A percentile compares a stretch with the other conserved stretches of the same genome.
These are phyloP conservation scores for Acleris emargana DNA, from an alignment of 2,888 invertebrate species.

Conservation along the genomic window DNA sequence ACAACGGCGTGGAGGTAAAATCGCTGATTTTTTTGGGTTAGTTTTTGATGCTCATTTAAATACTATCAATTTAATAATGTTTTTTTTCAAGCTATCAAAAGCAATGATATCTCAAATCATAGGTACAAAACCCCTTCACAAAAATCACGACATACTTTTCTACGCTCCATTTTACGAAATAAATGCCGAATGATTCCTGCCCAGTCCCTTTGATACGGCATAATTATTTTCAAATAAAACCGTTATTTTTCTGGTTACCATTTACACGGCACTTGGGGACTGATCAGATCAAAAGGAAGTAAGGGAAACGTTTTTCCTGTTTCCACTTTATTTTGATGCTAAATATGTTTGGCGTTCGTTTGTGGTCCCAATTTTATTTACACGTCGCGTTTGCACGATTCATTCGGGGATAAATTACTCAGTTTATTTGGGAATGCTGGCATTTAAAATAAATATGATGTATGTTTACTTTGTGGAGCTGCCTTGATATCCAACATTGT, in stretches of 20 bases:
- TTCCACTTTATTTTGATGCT: constrained; percentile 11
- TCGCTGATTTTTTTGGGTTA: too few species aligned
- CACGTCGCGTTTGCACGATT: background rate
- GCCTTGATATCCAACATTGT: too few species aligned
- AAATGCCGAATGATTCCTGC: background rate
- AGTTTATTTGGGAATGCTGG: constrained; percentile 5
- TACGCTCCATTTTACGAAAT: too few species aligned
- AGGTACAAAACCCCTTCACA: too few species aligned
- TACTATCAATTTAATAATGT: too few species aligned
- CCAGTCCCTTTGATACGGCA: background rate
- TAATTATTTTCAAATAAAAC: background rate
- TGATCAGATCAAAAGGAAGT: constrained; percentile 20
- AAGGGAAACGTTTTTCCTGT: background rate
- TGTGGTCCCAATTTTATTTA: constrained; percentile 10
- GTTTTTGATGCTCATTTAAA: too few species aligned
- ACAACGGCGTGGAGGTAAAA: too few species aligned
- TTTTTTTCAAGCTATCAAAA: too few species aligned
- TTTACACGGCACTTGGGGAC: constrained; percentile 8
- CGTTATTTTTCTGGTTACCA: background rate
- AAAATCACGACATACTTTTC: too few species aligned
- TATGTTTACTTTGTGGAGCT: too few species aligned
- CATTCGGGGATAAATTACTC: background rate
- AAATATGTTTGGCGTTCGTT: constrained; percentile 3
- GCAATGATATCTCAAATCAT: too few species aligned
- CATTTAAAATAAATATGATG: background rate